Evolutionary conservation across 2,113 vertebrate genomes (phyloP), one percentile per base, ranked within the genome.

Genomic region (Elgaria multicarinata): DNA sequence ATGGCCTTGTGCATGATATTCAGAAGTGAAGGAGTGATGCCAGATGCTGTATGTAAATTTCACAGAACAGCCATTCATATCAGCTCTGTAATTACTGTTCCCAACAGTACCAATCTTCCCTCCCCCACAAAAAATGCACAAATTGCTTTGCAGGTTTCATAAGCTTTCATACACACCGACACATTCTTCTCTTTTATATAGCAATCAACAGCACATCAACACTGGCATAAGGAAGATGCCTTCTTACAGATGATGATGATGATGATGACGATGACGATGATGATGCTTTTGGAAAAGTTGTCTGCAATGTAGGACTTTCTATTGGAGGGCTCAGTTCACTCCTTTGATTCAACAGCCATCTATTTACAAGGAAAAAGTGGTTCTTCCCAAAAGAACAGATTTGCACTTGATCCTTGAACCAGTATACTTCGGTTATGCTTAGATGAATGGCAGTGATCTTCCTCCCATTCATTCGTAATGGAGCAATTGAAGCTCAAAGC

Each of bases 21-120:
- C n/a, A 50, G 62, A 79, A 88, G 66, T 22, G 46, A 81, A 71
- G 22, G 2, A 53, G 24, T 24, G 5, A 58, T 62, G 50, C 28
- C 46, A 55, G 66, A 66, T 72, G 46, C 1, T 82, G 12, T 69
- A 72, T 46, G 6, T 58, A 71, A 88, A 82, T 72, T n/a, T 87
- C 76, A 53, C 76, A 88, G 46, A 31, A 6, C 24, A 53, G 42
- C 24, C 58, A 82, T 58, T 72, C 39, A 39, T 67, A 9, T 67
- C 44, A 69, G 24, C 67, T 72, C 78, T 82, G 12, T 72, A 88
- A 88, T 82, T 82, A 74, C 66, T 44, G 50, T 36, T 64, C 72
- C 50, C 28, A 74, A 31, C 28, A 16, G 46, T 62, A 74, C 28
- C 50, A 66, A 33, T 50, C 58, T 62, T 82, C 78, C 33, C 12